Evolutionary conservation across 2,797 vertebrate species (phyloP).

Genomic region (Adelosebastes latens): DNA sequence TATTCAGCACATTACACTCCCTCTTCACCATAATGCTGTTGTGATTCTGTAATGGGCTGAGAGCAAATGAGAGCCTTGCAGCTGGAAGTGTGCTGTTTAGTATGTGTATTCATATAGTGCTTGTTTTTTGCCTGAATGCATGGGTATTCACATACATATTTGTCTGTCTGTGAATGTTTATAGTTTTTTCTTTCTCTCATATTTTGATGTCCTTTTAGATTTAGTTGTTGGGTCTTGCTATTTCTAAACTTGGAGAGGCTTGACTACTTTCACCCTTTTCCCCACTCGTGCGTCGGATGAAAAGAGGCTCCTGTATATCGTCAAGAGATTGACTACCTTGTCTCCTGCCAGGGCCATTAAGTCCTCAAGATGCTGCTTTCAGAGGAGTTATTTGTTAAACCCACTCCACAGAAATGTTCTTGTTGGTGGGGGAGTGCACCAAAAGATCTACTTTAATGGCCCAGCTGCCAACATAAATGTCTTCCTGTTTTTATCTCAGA

Average conservation of each 20-base stretch:
- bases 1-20: slow-evolving; percentile 71
- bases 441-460: slow-evolving; percentile 61
- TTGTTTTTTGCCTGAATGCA: slow-evolving; percentile 44
- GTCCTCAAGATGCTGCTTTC: slow-evolving; percentile 64
- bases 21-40: slow-evolving; percentile 75
- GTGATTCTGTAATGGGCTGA: slow-evolving; percentile 73
- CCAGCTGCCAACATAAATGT: slow-evolving; percentile 64
- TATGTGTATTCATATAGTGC: slow-evolving; percentile 43
- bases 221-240: not conserved
- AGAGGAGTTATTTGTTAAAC: slow-evolving; percentile 63
- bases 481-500: slow-evolving; percentile 61
- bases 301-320: slow-evolving; percentile 33
- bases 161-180: slow-evolving; percentile 15
- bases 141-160: slow-evolving; percentile 32
- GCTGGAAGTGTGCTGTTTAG: slow-evolving; percentile 56
- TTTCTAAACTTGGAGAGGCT: slow-evolving; percentile 9
- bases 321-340: slow-evolving; percentile 52
- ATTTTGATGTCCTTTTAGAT: slow-evolving; percentile 36
- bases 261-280: not conserved
- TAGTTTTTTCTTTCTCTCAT: not conserved
- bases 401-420: slow-evolving; percentile 54
- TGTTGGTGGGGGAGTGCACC: slow-evolving; percentile 34
- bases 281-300: slow-evolving; percentile 1
- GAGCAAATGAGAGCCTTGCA: slow-evolving; percentile 71
- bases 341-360: slow-evolving; percentile 60